These are phyloP conservation scores for Sialis fuliginosa DNA, from an alignment of 2,888 invertebrate species.

Conservation along the genomic window DNA sequence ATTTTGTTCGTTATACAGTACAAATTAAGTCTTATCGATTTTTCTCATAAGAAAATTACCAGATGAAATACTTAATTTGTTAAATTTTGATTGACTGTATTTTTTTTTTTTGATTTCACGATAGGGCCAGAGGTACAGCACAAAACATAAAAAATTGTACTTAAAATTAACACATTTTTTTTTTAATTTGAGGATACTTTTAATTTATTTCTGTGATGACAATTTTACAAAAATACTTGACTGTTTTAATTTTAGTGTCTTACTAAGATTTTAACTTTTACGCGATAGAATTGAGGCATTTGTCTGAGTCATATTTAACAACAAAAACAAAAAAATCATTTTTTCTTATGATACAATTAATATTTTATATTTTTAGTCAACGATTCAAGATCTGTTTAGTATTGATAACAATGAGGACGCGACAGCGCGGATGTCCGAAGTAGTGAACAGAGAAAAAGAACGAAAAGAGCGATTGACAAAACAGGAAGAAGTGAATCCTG, in stretches of 20 bases:
- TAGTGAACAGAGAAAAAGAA: slow-evolving; percentile 30
- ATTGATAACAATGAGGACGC: slow-evolving; percentile 47
- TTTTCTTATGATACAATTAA: too few species aligned
- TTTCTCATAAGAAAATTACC: too few species aligned
- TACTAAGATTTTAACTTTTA: neutral
- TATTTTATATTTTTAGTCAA: slow-evolving; percentile 36
- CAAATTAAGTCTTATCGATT: too few species aligned
- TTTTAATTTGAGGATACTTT: too few species aligned
- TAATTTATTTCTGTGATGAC: neutral
- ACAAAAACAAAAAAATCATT: neutral
- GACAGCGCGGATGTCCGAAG: slow-evolving; percentile 35
- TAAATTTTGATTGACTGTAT: too few species aligned
- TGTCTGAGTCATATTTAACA: neutral
- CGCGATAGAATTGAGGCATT: neutral
- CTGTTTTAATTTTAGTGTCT: neutral
- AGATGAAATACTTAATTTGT: too few species aligned
- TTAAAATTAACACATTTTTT: too few species aligned
- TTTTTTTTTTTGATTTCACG: too few species aligned
- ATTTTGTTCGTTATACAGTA: too few species aligned
- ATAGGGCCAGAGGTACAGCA: too few species aligned
- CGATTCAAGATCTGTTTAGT: slow-evolving; percentile 83
- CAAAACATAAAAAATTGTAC: too few species aligned
- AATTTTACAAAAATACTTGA: neutral
- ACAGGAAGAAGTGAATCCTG: slow-evolving; percentile 11
- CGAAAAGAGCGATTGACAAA: slow-evolving; percentile 22